Base-by-base conservation (phyloP, 2,797 vertebrate species). In the Mallotus villosus region DNA sequence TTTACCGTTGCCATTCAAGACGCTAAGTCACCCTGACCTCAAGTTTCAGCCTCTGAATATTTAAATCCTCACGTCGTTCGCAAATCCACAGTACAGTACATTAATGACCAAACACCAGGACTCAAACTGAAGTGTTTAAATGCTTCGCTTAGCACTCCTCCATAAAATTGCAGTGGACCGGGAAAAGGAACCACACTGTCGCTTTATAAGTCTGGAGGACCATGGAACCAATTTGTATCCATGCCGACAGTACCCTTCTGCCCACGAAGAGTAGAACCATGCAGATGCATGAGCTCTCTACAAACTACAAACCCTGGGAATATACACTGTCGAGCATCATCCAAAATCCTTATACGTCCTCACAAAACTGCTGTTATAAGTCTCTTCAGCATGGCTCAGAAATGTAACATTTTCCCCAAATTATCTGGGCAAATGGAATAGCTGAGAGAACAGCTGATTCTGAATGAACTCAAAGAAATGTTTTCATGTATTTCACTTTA, bases 141-240 rank as follows among this genome's bases (percentile, higher is more conserved):
- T 70, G 84, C 85, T 82, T 89, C 71, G 5, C 77, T 81, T 85
- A 86, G 81, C 78, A 68, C 74, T 72, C 75, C 75, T 74, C 80
- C 75, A 85, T 87, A 87, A 90, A 90, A 84, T 76, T 74, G 79
- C 79, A 82, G 74, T 51, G 61, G 57, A 78, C 80, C 82, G 71
- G 85, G 79, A 79, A 82, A 82, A 82, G 78, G 67, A 81, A 85
- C 86, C 88, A 60, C 85, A 81, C 77, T 84, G 79, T 82, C 76
- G 86, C 82, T 85, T 84, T 84, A 83, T 78, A 76, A 70, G 55
- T 63, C 72, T 76, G 63, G 71, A 76, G 63, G 76, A 83, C 74
- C 57, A 14, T 0, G 67, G 74, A 81, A 82, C 80, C 81, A 78
- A 79, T 78, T 70, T 68, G 65, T 67, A 75, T 59, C 68, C 68